A percentile compares a stretch with the other conserved stretches of the same genome.
phyloP scores from a whole-genome alignment of 2,113 vertebrate genomes.

The Trematomus loennbergii region DNA sequence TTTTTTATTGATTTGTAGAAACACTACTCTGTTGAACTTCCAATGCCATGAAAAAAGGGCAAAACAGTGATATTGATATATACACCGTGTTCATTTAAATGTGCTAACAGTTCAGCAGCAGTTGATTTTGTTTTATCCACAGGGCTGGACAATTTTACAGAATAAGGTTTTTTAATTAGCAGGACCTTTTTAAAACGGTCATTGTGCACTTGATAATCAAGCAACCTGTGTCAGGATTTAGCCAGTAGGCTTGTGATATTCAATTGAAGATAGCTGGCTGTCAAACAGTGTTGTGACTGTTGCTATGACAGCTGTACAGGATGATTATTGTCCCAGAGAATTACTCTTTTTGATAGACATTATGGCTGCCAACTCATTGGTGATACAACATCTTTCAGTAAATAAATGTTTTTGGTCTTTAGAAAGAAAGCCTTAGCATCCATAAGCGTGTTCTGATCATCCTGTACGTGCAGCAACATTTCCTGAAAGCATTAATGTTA shows the following conservation, averaged over 20 bases:
- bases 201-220: slow-evolving; percentile 28
- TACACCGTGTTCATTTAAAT: not conserved
- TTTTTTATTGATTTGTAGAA: not conserved
- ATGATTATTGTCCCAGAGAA: slow-evolving; percentile 39
- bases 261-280: slow-evolving; percentile 25
- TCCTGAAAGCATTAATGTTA: slow-evolving; percentile 2
- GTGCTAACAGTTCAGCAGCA: slow-evolving; percentile 6
- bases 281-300: slow-evolving; percentile 26
- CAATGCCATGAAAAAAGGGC: not conserved
- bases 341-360: slow-evolving; percentile 40
- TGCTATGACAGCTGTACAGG: slow-evolving; percentile 32
- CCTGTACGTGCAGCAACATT: not conserved
- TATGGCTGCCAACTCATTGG: slow-evolving; percentile 20
- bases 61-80: not conserved
- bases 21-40: not conserved
- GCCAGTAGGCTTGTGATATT: not conserved
- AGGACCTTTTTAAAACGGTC: slow-evolving; percentile 45
- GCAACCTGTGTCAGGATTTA: slow-evolving; percentile 22
- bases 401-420: slow-evolving; percentile 16
- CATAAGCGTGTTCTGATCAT: slow-evolving; percentile 1
- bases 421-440: not conserved
- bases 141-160: slow-evolving; percentile 14
- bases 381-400: slow-evolving; percentile 14
- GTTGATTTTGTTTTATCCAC: slow-evolving; percentile 18
- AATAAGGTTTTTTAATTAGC: slow-evolving; percentile 21